Conservation (phyloP, 2,797 vertebrate species). For the Ciconia nigra region DNA sequence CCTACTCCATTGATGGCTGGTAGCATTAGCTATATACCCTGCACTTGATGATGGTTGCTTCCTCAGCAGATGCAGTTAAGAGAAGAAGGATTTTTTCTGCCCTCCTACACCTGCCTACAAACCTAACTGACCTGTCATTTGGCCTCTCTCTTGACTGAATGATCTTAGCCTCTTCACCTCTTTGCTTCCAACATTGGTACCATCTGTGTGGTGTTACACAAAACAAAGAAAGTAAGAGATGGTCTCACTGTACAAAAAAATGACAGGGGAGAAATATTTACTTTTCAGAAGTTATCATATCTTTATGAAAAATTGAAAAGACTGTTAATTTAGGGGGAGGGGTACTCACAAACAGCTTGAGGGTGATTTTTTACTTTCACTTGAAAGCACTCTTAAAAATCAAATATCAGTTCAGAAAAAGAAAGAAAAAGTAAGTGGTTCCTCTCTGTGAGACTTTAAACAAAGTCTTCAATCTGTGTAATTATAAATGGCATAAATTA, state of each 20-base stretch:
- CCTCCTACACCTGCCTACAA: background rate
- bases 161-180: background rate
- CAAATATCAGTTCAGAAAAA: background rate
- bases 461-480: background rate
- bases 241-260: background rate
- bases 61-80: background rate
- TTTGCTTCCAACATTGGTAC: background rate
- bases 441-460: background rate
- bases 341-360: background rate
- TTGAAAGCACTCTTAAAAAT: background rate
- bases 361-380: background rate
- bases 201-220: background rate
- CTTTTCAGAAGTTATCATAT: background rate
- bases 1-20: background rate
- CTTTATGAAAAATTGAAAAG: background rate
- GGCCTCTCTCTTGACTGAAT: background rate
- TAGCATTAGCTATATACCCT: background rate
- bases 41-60: background rate
- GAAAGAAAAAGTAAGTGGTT: background rate
- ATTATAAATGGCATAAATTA: slow-evolving; percentile 11
- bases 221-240: background rate
- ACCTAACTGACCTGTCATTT: background rate
- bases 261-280: background rate
- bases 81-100: background rate
- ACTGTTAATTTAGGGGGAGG: background rate